These are phyloP conservation scores for Theristicus caerulescens DNA, from an alignment of 2,113 vertebrate genomes.

Conservation along the genomic window DNA sequence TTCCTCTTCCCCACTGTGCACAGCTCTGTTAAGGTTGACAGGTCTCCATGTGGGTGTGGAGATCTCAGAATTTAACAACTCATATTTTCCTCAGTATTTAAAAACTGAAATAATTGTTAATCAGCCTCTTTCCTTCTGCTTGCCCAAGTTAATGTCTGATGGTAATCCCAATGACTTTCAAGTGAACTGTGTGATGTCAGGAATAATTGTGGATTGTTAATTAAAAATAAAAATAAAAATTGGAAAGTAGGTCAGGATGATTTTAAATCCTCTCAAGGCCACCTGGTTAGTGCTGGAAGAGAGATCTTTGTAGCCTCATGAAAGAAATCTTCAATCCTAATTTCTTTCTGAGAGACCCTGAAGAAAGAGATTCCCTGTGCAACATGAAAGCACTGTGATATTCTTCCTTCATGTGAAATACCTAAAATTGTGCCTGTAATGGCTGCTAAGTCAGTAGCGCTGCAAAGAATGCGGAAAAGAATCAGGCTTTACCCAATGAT, in stretches of 20 bases:
- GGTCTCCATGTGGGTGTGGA: not conserved
- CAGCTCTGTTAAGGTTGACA: not conserved
- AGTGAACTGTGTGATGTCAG: not conserved
- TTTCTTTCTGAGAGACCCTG: not conserved
- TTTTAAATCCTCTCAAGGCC: not conserved
- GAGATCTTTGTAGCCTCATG: not conserved
- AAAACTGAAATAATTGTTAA: not conserved
- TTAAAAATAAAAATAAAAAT: not conserved
- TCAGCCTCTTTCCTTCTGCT: not conserved
- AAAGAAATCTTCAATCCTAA: not conserved
- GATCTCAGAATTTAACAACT: not conserved
- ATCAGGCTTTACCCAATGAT: not conserved
- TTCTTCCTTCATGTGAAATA: not conserved
- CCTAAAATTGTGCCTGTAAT: not conserved
- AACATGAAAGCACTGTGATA: not conserved
- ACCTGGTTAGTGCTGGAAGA: not conserved
- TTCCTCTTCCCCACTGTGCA: not conserved
- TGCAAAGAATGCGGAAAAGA: not conserved
- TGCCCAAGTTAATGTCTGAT: not conserved
- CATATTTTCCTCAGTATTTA: not conserved
- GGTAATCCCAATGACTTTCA: not conserved
- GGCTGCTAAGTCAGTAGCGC: not conserved
- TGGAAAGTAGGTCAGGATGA: not conserved
- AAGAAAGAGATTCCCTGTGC: not conserved
- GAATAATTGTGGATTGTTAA: not conserved